phyloP scores from a whole-genome alignment of 1,140 invertebrate genomes.

The Colletes latitarsis region DNA sequence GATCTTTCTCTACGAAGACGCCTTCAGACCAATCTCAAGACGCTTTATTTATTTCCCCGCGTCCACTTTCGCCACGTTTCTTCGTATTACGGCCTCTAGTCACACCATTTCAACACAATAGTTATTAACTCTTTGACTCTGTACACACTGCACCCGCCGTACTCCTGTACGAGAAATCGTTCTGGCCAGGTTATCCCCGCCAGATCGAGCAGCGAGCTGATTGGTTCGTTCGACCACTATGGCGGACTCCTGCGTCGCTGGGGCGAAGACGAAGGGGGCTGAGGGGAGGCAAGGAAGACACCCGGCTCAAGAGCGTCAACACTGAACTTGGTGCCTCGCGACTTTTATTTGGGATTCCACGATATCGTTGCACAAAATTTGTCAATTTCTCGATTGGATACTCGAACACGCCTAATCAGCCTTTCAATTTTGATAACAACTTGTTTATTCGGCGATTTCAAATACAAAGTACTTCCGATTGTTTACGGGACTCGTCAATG shows the following conservation, averaged over 20 bases:
- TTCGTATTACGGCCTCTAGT: not conserved
- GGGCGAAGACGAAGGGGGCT: conserved; percentile 19
- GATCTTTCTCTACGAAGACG: not conserved
- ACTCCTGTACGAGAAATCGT: conserved; percentile 25
- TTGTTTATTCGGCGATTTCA: not conserved
- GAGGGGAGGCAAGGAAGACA: conserved; percentile 9
- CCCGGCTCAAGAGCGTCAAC: conserved; percentile 27
- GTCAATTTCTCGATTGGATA: too few relatives aligned
- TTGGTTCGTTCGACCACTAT: conserved; percentile 33
- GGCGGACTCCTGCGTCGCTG: conserved; percentile 45
- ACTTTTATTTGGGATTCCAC: not conserved
- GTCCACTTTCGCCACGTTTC: too few relatives aligned
- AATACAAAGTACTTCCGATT: too few relatives aligned
- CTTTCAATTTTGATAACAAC: not conserved
- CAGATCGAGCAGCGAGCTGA: conserved; percentile 36
- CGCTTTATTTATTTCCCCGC: not conserved
- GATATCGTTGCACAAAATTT: too few relatives aligned
- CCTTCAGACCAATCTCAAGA: too few relatives aligned
- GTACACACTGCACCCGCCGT: conserved; percentile 18
- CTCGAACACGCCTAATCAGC: not conserved
- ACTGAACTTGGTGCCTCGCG: not conserved
- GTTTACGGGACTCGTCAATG: not conserved
- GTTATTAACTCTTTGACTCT: not conserved
- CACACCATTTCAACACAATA: not conserved
- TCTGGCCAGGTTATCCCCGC: conserved; percentile 39